Percentiles rank a stretch among this genome's conserved stretches.
Evolutionary conservation across 2,113 vertebrate species (phyloP).

Genomic region (Ochotona princeps): DNA sequence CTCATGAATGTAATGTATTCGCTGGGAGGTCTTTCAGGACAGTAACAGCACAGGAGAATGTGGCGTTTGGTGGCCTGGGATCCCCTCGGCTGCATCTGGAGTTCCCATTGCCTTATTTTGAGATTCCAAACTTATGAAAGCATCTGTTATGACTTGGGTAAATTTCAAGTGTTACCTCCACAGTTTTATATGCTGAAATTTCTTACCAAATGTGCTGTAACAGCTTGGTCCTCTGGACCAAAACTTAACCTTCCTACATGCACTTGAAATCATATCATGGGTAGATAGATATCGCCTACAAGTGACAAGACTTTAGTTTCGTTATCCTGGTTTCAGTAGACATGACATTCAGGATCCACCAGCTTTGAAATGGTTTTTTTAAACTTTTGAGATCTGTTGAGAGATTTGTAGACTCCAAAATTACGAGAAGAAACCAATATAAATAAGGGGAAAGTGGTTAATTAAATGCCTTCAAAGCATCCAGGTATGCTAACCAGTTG

Average conservation of each 20-base stretch:
- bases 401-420: conserved; percentile 2
- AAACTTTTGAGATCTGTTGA: neutral
- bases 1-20: neutral
- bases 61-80: neutral
- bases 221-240: neutral
- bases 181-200: conserved; percentile 14
- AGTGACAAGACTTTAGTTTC: neutral
- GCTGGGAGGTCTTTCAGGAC: neutral
- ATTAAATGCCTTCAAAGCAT: neutral
- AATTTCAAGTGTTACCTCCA: neutral
- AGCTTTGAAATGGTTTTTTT: neutral
- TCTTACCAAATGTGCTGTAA: neutral
- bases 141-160: neutral
- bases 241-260: neutral
- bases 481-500: neutral
- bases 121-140: neutral
- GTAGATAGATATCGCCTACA: neutral
- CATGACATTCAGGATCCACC: neutral
- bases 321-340: neutral
- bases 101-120: neutral
- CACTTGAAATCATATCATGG: neutral
- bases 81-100: neutral
- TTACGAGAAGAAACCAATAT: conserved; percentile 12
- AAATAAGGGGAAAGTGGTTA: neutral
- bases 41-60: neutral